Conservation (phyloP, 2,113 vertebrate species). For the Platysternon megacephalum region DNA sequence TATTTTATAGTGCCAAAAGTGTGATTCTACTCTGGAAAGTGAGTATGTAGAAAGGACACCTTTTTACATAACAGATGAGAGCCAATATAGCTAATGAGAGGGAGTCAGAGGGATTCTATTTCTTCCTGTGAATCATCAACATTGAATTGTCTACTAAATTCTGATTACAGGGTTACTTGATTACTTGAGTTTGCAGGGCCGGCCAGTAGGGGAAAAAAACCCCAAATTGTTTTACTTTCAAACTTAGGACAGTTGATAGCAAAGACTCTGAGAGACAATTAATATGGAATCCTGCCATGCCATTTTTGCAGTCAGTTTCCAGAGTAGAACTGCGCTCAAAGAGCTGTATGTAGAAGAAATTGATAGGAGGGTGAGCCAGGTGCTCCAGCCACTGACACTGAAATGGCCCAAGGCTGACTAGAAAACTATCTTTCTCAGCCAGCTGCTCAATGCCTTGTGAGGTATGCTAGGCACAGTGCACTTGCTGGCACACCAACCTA, state of each 20-base stretch:
- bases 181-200: not conserved
- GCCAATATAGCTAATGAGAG: not conserved
- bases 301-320: not conserved
- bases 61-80: not conserved
- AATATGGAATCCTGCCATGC: not conserved
- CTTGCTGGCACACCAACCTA: not conserved
- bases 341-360: not conserved
- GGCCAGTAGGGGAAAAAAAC: not conserved
- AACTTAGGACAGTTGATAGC: not conserved
- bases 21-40: not conserved
- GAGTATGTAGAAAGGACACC: rapidly evolving
- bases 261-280: not conserved
- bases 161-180: not conserved
- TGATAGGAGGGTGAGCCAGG: not conserved
- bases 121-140: not conserved
- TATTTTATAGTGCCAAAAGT: rapidly evolving
- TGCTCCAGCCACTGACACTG: not conserved
- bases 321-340: not conserved
- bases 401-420: not conserved
- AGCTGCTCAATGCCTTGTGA: not conserved
- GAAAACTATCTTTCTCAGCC: not conserved
- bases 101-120: not conserved
- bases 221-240: not conserved
- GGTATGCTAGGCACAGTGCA: not conserved
- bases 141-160: slow-evolving; percentile 11